These are phyloP conservation scores for Rhinoptilus africanus DNA, from an alignment of 2,113 vertebrate species.

Conservation along the genomic window DNA sequence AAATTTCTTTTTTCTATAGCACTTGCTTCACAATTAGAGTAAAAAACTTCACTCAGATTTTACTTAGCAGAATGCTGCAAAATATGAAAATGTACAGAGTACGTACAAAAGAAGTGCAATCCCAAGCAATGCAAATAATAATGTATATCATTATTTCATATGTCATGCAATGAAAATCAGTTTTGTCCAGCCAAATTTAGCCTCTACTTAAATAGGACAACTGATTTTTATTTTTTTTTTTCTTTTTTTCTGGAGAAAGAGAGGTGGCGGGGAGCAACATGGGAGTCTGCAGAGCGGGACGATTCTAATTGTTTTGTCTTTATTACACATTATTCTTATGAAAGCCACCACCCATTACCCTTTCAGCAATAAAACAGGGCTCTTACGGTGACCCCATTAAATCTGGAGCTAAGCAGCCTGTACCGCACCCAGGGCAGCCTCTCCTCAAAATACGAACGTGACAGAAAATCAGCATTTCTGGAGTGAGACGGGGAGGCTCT, in stretches of 20 bases:
- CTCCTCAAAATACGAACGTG: neutral
- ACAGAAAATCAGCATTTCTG: constrained; percentile 6
- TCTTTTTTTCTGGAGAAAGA: neutral
- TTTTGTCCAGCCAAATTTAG: neutral
- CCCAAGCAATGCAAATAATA: neutral
- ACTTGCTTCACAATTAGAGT: constrained; percentile 15
- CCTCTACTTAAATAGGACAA: neutral
- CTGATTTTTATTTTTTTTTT: neutral
- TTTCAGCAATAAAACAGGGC: neutral
- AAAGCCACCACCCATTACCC: neutral
- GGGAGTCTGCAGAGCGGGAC: neutral
- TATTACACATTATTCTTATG: accelerated
- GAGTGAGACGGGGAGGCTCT: neutral
- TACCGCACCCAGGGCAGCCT: neutral
- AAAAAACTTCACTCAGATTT: neutral
- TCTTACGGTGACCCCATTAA: neutral
- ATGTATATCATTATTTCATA: neutral
- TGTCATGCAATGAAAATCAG: neutral
- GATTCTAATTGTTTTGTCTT: neutral
- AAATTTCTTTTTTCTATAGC: neutral
- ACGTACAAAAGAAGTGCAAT: neutral
- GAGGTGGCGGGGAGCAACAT: neutral
- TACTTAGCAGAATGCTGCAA: neutral
- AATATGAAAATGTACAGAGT: neutral
- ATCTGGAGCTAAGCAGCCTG: neutral